Evolutionary conservation across 2,797 vertebrate genomes (phyloP).

Genomic region (Hypotaenidia okinawae): DNA sequence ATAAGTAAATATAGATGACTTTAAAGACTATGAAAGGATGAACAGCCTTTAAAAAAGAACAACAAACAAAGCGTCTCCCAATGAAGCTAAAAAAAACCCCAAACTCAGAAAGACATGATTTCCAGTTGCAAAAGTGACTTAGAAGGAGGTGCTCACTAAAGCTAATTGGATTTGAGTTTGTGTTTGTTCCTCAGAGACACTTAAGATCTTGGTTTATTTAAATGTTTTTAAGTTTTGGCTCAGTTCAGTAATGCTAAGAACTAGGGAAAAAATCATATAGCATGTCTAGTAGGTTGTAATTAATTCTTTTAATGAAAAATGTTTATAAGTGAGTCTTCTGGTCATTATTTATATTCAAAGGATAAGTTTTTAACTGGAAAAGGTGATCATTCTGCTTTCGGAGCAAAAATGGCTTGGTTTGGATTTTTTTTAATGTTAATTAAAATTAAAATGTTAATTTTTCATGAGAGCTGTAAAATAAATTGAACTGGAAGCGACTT

Average conservation of each 20-base stretch:
- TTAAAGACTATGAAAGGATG: neutral
- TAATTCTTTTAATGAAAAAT: neutral
- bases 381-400: neutral
- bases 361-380: slow-evolving; percentile 2
- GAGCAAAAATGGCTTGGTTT: neutral
- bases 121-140: neutral
- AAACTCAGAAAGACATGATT: neutral
- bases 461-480: slow-evolving; percentile 14
- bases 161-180: neutral
- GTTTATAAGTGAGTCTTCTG: neutral
- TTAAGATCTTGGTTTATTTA: neutral
- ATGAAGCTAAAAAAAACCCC: too few species aligned
- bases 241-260: neutral
- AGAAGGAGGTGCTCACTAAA: neutral
- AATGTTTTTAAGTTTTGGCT: neutral
- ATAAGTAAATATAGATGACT: neutral
- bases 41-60: neutral
- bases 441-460: slow-evolving; percentile 45
- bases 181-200: neutral
- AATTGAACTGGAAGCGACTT: neutral
- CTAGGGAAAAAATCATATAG: neutral
- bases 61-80: neutral
- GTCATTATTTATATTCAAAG: neutral
- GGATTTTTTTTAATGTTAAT: neutral
- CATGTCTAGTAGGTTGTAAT: neutral